phyloP scores from a whole-genome alignment of 2,888 invertebrate genomes.

The Acronicta leporina region DNA sequence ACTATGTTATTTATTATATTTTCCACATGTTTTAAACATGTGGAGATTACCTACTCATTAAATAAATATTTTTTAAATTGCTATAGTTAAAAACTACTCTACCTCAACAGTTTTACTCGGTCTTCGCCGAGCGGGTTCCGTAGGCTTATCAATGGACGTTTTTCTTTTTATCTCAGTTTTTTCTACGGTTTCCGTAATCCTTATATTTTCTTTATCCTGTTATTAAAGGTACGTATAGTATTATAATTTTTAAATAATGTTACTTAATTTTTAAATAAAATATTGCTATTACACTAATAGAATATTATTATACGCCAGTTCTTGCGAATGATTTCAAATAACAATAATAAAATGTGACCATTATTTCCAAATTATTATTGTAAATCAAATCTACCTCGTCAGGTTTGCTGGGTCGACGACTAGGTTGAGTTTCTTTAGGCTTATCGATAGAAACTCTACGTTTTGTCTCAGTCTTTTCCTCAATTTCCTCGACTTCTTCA shows the following conservation, averaged over 20 bases:
- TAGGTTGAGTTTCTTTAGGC: conserved; percentile 49
- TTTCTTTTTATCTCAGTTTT: conserved; percentile 60
- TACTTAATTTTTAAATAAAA: too few species aligned
- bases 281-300: too few species aligned
- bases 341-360: too few species aligned
- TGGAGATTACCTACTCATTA: too few species aligned
- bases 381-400: conserved; percentile 59
- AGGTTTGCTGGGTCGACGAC: conserved; percentile 44
- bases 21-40: too few species aligned
- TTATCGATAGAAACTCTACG: conserved; percentile 57
- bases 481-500: conserved; percentile 62
- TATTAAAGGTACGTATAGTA: neutral
- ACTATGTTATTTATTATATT: too few species aligned
- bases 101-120: conserved; percentile 63
- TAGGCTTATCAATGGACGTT: conserved; percentile 56
- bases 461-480: conserved; percentile 62
- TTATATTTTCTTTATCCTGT: conserved; percentile 54
- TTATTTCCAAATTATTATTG: neutral
- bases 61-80: neutral
- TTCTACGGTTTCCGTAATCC: conserved; percentile 53
- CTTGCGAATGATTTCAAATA: too few species aligned
- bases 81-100: conserved; percentile 4
- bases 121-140: conserved; percentile 56
- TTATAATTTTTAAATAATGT: too few species aligned
- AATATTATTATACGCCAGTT: too few species aligned